phyloP scores from a whole-genome alignment of 92 coral and sea anemone genomes.

The Hydrozoanthus gracilis region DNA sequence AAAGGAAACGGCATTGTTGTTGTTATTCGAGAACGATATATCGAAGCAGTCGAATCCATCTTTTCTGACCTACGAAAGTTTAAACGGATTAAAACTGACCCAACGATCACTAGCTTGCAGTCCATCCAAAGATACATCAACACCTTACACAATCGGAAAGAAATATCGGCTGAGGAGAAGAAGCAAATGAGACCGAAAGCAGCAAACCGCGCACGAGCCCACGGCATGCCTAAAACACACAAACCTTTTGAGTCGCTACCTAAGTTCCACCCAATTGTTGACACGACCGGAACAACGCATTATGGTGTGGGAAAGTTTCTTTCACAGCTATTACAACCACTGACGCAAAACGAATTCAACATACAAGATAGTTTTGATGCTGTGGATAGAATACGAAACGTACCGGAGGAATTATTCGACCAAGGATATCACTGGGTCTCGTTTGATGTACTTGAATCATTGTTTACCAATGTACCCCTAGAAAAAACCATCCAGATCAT shows the following conservation, averaged over 20 bases:
- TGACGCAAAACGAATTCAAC: not conserved
- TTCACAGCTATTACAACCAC: not conserved
- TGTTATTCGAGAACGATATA: slow-evolving; percentile 35
- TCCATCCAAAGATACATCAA: not conserved
- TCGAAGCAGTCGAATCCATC: slow-evolving; percentile 28
- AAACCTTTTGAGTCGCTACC: slow-evolving; percentile 31
- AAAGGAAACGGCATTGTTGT: slow-evolving; percentile 68
- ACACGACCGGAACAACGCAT: slow-evolving; percentile 42
- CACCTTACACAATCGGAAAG: slow-evolving; percentile 42
- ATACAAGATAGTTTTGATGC: slow-evolving; percentile 7
- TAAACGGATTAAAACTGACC: slow-evolving; percentile 42
- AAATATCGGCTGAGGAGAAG: slow-evolving; percentile 40
- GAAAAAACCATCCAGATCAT: not conserved
- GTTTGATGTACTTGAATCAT: slow-evolving; percentile 1
- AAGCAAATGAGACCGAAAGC: slow-evolving; percentile 48
- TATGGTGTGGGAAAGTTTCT: slow-evolving; percentile 3
- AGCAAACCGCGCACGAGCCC: slow-evolving; percentile 43
- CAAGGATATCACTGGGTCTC: not conserved
- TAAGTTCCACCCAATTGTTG: slow-evolving; percentile 46
- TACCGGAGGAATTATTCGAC: not conserved
- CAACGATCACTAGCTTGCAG: slow-evolving; percentile 8
- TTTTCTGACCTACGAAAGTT: slow-evolving; percentile 57
- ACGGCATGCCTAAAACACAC: slow-evolving; percentile 66
- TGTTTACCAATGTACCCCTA: slow-evolving; percentile 3
- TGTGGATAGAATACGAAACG: not conserved